phyloP scores from a whole-genome alignment of 2,797 vertebrate genomes.

The Salarias fasciatus region DNA sequence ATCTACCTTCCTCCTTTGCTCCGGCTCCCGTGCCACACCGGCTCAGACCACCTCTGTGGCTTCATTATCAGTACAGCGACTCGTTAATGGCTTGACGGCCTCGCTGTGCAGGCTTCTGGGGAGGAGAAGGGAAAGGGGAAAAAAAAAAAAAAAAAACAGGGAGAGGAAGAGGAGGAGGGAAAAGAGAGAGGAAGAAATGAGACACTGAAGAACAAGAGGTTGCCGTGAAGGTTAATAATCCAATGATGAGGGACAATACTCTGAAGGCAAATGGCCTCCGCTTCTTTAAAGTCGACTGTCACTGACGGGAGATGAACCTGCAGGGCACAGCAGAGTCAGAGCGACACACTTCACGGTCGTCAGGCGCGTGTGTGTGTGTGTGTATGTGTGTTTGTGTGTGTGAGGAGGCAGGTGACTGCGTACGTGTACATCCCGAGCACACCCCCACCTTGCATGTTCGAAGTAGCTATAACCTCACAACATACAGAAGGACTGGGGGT shows the following conservation, averaged over 20 bases:
- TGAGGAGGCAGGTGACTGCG: constrained; percentile 40
- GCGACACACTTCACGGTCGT: constrained; percentile 17
- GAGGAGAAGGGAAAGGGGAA: constrained; percentile 27
- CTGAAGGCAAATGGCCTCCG: constrained; percentile 45
- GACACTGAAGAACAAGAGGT: constrained; percentile 42
- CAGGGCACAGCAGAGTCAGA: constrained; percentile 33
- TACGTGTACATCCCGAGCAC: constrained; percentile 25
- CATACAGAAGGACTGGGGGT: constrained; percentile 88
- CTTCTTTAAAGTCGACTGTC: constrained; percentile 47
- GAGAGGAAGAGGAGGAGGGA: constrained; percentile 23
- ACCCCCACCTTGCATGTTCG: constrained; percentile 72
- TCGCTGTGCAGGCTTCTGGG: constrained; percentile 65
- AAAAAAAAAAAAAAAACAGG: neutral
- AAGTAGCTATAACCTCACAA: constrained; percentile 75
- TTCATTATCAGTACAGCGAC: constrained; percentile 78
- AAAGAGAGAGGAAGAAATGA: constrained; percentile 29
- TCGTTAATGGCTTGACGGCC: constrained; percentile 74
- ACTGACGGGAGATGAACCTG: constrained; percentile 42
- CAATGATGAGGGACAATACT: constrained; percentile 70
- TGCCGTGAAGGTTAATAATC: constrained; percentile 72
- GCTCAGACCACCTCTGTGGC: constrained; percentile 76
- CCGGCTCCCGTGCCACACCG: constrained; percentile 63
- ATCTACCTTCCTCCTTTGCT: constrained; percentile 75
- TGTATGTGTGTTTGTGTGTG: too few relatives aligned
- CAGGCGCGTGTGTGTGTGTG: neutral